Base-by-base conservation (phyloP, 2,797 vertebrate genomes). In the Synanceia verrucosa region DNA sequence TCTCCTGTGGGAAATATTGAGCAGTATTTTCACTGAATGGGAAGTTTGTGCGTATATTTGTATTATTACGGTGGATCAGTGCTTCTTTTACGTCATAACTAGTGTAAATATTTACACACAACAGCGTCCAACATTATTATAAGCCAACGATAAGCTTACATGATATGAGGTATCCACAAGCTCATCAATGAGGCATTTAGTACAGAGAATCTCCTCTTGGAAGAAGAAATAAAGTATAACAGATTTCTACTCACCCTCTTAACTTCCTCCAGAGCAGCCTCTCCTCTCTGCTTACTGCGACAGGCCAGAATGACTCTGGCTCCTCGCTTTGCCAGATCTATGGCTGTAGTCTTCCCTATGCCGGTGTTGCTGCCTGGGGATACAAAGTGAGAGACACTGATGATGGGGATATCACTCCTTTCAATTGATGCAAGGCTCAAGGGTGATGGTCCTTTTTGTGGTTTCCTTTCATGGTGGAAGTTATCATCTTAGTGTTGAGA, bases 261-360 rank as follows among this genome's bases (percentile, higher is more conserved):
- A 78, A 97, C 93, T 43, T 95, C 89, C 24, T 78, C 81, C 5
- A 91, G 85, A 0, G 95, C 94, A 0, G 89, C 90, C 57, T 95
- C 95, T 8, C 91, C 95, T 10, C 91, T 89, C 43, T 73, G 68
- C 43, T 71, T 82, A 74, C 70, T 91, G 11, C 95, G 93, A 41
- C 96, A 94, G 16, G 95, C 96, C 82, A 96, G 77, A 46, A 97
- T 92, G 14, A 96, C 94, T 0, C 95, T 92, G 29, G 96, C 96
- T 21, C 96, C 96, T 36, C 95, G 79, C 6, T 81, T 93, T 7
- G 95, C 95, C 84, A 96, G 77, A 51, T 95, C 95, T 61, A 95
- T 87, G 0, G 95, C 96, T 0, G 94, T 91, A 56, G 85, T 90
- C 82, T 93, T 95, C 8, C 96, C 95, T 26, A 96, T 95, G 11